Evolutionary conservation across 2,888 invertebrate species (phyloP).

Genomic region (Druceiella hillmani): DNA sequence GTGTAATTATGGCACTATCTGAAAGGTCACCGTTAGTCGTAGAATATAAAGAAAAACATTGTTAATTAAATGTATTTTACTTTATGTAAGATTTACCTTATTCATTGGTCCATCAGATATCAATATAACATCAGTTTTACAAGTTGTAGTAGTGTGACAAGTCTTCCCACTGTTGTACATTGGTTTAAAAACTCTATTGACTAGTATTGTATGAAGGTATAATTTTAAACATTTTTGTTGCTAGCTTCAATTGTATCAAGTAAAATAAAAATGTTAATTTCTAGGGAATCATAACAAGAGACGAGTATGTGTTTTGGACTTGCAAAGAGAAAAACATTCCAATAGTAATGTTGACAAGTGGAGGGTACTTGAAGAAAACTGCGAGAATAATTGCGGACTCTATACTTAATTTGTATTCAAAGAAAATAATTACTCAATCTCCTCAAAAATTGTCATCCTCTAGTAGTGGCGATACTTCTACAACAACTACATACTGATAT

Average conservation of each 20-base stretch:
- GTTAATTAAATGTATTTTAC: no score
- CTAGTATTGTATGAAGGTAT: neutral
- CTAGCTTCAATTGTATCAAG: neutral
- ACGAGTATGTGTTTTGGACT: constrained; percentile 75
- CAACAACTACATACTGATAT: no score
- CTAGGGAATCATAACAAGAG: constrained; percentile 79
- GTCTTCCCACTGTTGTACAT: no score
- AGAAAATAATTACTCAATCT: constrained; percentile 55
- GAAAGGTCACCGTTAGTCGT: no score
- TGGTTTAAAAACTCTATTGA: constrained; percentile 2
- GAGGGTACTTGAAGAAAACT: constrained; percentile 74
- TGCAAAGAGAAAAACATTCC: constrained; percentile 62
- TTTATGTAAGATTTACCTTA: no score
- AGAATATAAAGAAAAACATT: no score
- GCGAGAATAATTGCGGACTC: constrained; percentile 81
- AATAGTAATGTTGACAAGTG: constrained; percentile 83
- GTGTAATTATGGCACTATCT: no score
- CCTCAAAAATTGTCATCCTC: no score
- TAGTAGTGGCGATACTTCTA: no score
- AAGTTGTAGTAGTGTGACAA: no score
- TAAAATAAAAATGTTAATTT: constrained; percentile 23
- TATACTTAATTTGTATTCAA: constrained; percentile 66
- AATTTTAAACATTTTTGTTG: constrained; percentile 7
- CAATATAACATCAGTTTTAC: no score
- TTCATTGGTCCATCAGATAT: no score